These are phyloP conservation scores for Papilio helenus DNA, from an alignment of 1,140 invertebrate genomes.

Conservation along the genomic window DNA sequence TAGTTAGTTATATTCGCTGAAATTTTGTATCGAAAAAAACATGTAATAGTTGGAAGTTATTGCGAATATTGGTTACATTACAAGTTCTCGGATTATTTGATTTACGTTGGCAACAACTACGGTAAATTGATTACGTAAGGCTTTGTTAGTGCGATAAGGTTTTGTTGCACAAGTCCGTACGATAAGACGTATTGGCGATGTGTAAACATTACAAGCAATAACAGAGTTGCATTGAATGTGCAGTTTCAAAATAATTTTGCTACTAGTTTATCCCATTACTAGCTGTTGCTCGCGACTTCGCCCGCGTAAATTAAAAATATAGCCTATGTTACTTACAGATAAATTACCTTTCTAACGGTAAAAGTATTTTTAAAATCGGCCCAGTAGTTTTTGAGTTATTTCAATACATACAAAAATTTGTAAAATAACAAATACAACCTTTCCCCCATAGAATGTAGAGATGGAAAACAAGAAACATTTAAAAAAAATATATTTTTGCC, in stretches of 20 bases:
- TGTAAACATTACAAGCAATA: conserved; percentile 36
- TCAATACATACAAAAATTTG: too few species aligned
- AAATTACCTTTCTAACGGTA: too few species aligned
- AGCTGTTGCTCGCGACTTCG: too few species aligned
- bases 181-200: conserved; percentile 33
- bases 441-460: too few species aligned
- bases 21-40: not conserved
- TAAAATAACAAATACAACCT: too few species aligned
- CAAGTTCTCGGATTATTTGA: conserved; percentile 14
- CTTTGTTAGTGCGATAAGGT: conserved; percentile 37
- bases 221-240: conserved; percentile 16
- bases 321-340: too few species aligned
- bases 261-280: not conserved
- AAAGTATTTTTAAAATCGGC: too few species aligned
- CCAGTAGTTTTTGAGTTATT: too few species aligned
- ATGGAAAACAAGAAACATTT: too few species aligned
- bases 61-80: conserved; percentile 22
- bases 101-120: conserved; percentile 35
- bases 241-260: conserved; percentile 9
- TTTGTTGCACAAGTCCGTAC: conserved; percentile 34
- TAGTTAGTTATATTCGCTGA: not conserved
- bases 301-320: too few species aligned
- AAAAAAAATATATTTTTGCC: too few species aligned
- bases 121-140: conserved; percentile 38
- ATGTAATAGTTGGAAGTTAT: not conserved